Percentiles rank a stretch among this genome's conserved stretches.
These are phyloP conservation scores for Lasioglossum calceatum DNA, from an alignment of 2,888 invertebrate species.

Conservation along the genomic window DNA sequence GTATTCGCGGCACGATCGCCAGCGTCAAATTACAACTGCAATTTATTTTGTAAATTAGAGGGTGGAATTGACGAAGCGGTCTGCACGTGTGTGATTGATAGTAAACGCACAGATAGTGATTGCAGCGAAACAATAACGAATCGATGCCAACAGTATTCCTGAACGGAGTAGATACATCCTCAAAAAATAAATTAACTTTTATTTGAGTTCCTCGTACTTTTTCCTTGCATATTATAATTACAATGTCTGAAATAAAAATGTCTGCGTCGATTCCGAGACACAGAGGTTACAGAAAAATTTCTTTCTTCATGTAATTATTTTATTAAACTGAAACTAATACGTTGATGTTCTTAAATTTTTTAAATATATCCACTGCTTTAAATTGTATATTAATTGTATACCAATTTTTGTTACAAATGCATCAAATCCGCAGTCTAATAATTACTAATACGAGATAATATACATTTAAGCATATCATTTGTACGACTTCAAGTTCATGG, in stretches of 20 bases:
- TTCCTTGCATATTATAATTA: no score
- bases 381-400: no score
- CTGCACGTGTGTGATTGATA: constrained; percentile 37
- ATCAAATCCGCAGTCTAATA: no score
- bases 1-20: constrained; percentile 19
- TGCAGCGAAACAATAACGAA: neutral
- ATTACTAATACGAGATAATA: no score
- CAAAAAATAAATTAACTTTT: neutral
- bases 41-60: constrained; percentile 50
- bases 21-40: constrained; percentile 22
- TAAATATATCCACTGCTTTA: no score
- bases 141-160: neutral
- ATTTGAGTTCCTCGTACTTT: neutral
- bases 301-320: no score
- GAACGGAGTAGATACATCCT: neutral
- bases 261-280: no score
- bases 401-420: no score
- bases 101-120: neutral
- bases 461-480: neutral
- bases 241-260: no score
- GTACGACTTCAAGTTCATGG: neutral
- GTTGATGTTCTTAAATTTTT: no score
- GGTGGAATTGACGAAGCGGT: constrained; percentile 26
- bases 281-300: no score
- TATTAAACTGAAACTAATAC: no score